phyloP scores from a whole-genome alignment of 2,113 vertebrate species.

The Hylia prasina region DNA sequence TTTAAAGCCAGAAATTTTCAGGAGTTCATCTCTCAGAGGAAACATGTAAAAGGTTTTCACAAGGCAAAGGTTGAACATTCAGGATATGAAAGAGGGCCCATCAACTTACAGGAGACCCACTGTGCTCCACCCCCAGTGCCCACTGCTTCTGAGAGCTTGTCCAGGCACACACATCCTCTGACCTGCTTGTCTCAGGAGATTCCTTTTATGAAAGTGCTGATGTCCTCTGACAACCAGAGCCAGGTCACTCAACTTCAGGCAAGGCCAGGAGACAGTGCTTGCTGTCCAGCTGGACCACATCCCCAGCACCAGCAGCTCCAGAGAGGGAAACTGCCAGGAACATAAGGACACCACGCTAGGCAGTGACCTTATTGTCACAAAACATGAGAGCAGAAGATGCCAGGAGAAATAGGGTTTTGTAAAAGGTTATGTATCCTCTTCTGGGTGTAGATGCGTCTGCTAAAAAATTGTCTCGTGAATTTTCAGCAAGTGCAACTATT shows the following conservation, averaged over 20 bases:
- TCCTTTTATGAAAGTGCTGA: not conserved
- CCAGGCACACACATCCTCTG: not conserved
- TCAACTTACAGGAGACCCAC: fast-evolving
- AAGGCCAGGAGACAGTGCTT: not conserved
- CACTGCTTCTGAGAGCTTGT: not conserved
- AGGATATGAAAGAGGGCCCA: not conserved
- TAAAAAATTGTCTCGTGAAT: not conserved
- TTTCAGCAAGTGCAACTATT: not conserved
- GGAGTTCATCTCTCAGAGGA: not conserved
- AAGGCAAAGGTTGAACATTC: not conserved
- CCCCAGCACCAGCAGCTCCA: fast-evolving
- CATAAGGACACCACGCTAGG: fast-evolving
- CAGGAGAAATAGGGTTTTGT: not conserved
- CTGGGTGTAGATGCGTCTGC: not conserved
- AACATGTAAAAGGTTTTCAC: not conserved
- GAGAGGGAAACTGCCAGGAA: fast-evolving
- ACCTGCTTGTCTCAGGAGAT: not conserved
- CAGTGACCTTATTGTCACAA: not conserved
- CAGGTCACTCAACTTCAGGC: not conserved
- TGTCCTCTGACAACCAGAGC: not conserved
- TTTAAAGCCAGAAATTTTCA: not conserved
- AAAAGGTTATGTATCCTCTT: not conserved
- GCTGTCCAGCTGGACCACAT: fast-evolving
- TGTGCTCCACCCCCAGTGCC: not conserved
- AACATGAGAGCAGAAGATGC: not conserved